Evolutionary conservation across 2,113 vertebrate genomes (phyloP).

Genomic region (Platichthys flesus): DNA sequence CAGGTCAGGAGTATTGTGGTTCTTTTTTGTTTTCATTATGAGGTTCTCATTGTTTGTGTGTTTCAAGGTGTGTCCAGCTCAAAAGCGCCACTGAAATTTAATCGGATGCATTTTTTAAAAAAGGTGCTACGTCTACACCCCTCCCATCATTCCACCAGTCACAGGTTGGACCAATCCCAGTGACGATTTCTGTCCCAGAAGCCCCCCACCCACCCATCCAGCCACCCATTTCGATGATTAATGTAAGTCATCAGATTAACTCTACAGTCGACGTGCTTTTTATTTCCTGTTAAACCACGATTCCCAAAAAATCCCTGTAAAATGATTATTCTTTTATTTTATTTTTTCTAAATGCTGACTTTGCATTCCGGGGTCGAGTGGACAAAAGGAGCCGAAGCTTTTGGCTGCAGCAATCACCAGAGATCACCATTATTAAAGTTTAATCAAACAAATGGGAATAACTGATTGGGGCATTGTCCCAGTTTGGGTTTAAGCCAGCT

Average conservation of each 20-base stretch:
- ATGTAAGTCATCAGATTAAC: slow-evolving; percentile 62
- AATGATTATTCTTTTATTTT: not conserved
- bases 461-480: slow-evolving; percentile 24
- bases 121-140: slow-evolving; percentile 11
- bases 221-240: slow-evolving; percentile 34
- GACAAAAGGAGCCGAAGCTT: slow-evolving; percentile 8
- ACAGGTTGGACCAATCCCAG: slow-evolving; percentile 38
- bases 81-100: slow-evolving; percentile 11
- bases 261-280: slow-evolving; percentile 48
- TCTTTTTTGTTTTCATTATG: slow-evolving; percentile 5
- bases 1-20: not conserved
- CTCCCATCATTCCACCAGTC: slow-evolving; percentile 27
- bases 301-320: slow-evolving; percentile 54
- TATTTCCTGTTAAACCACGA: slow-evolving; percentile 56
- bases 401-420: slow-evolving; percentile 24
- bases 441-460: slow-evolving; percentile 59
- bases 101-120: slow-evolving; percentile 27
- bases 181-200: slow-evolving; percentile 28
- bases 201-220: slow-evolving; percentile 2
- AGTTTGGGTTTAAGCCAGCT: slow-evolving; percentile 34
- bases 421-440: slow-evolving; percentile 50
- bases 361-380: slow-evolving; percentile 30
- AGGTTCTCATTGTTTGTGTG: slow-evolving; percentile 16
- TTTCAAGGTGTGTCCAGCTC: slow-evolving; percentile 39
- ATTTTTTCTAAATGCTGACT: slow-evolving; percentile 42